Base-by-base conservation (phyloP, 2,797 vertebrate species). In the Spinus pinus region DNA sequence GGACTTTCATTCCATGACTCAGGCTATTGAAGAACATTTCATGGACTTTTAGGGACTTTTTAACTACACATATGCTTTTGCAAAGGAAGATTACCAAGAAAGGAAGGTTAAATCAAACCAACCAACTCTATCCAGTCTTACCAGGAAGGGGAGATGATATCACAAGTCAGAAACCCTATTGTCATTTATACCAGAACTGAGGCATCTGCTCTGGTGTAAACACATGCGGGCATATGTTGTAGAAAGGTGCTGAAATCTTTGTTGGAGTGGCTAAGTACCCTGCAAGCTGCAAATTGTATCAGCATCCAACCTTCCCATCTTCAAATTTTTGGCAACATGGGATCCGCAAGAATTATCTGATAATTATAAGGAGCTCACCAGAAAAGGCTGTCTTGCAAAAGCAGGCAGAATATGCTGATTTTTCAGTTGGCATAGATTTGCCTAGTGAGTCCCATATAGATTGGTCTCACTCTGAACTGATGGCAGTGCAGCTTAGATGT, bases 301-400 rank as follows among this genome's bases (percentile, higher is more conserved):
- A 47, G 10, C 69, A 93, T 75, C 69, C 79, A 88, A n/a, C 74
- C 47, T 95, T 81, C 73, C 65, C 46, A 60, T 91, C 77, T 91
- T 88, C 50, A 78, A 60, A 67, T 66, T 89, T 91, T 89, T 95
- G 93, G 91, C 89, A 96, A 35, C 33, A 3, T 28, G 33, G 9
- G 22, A 80, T 91, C 41, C 22, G 11, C 4, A 33, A 51, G 70
- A 90, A 91, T 94, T 95, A 91, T 93, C 67, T 49, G 70, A 41
- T 93, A 94, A 90, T 95, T 95, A 81, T 6, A 60, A 84, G 37
- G 70, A 91, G 62, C 78, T 96, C 66, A 81, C 81, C 93, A 85
- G 72, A 93, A 91, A 93, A 79, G 28, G 9, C 49, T 71, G 65
- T 80, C 61, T 80, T 95, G 93, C 58, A 93, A 86, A 72, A 88